Conservation (phyloP, 2,113 vertebrate species). For the Apodemus speciosus region DNA sequence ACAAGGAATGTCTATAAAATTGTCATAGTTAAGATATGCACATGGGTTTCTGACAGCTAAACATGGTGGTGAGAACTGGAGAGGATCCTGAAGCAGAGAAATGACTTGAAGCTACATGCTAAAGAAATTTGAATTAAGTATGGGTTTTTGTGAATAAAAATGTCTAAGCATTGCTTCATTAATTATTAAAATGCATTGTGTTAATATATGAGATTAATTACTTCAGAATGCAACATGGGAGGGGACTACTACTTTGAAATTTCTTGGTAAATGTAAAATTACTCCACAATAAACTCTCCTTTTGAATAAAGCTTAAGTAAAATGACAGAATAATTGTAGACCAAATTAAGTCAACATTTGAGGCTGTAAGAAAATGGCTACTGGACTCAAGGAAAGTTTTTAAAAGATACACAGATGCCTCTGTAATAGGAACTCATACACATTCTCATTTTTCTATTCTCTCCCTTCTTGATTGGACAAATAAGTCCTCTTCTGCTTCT, state of each 20-base stretch:
- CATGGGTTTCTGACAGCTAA: background rate
- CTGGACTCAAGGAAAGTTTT: background rate
- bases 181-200: background rate
- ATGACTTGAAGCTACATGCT: background rate
- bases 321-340: background rate
- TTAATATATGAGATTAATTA: background rate
- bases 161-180: background rate
- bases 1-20: background rate
- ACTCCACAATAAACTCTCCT: background rate
- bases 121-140: background rate
- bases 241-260: background rate
- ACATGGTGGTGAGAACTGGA: background rate
- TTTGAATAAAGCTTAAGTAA: background rate
- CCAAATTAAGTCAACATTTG: background rate
- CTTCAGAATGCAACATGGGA: background rate
- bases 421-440: background rate
- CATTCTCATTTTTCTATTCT: background rate
- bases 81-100: background rate
- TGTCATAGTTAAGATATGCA: background rate
- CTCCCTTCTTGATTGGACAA: background rate
- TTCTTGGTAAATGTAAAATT: background rate
- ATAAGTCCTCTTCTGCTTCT: background rate
- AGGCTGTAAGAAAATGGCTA: background rate
- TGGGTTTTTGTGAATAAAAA: background rate
- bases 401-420: background rate